Evolutionary conservation across 2,113 vertebrate species (phyloP), one percentile per base, ranked within the genome.

Genomic region (Pyrgilauda ruficollis): DNA sequence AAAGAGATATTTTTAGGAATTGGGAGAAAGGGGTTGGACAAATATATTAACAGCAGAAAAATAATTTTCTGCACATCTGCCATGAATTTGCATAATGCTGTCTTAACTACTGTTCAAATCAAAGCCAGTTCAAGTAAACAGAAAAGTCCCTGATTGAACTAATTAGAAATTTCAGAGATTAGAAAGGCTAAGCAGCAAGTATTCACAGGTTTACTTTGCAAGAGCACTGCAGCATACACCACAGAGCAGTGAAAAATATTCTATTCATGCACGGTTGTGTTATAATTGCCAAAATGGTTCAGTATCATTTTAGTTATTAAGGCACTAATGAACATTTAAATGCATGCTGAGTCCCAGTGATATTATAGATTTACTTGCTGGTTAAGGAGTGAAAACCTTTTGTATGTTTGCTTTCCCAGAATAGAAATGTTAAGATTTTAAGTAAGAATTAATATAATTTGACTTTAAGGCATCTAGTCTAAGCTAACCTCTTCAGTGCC

Each of bases 271-370:
- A 84, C 3, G 1, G 44, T 84, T 93, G 30, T 91, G 75, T 81
- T 81, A 90, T 95, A 94, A 96, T 90, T 96, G 72, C 68, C 80
- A 84, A 94, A 96, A 96, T 90, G 47, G 49, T 63, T 96, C 33
- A 21, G 59, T 62, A 84, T 87, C 41, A 75, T 93, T 95, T 96
- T 35, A 84, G 59, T 93, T 96, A 88, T 90, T 95, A 95, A 90
- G 58, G 49, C 58, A 75, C 77, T 94, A 94, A 89, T 82, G 91
- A 94, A 91, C 69, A 26, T 76, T 95, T 82, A 89, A 90, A 96
- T 0, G 5, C 69, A 52, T 76, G 56, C 44, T 4, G 53, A 91
- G 80, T 92, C 41, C 49, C 52, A 92, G 0, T 82, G 84, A 91
- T 84, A 39, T 67, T 93, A 72, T 11, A 78, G 52, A 87, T 80